A percentile compares a stretch with the other conserved stretches of the same genome.
These are phyloP conservation scores for Coregonus ussuriensis DNA, from an alignment of 2,797 vertebrate species.

Conservation along the genomic window DNA sequence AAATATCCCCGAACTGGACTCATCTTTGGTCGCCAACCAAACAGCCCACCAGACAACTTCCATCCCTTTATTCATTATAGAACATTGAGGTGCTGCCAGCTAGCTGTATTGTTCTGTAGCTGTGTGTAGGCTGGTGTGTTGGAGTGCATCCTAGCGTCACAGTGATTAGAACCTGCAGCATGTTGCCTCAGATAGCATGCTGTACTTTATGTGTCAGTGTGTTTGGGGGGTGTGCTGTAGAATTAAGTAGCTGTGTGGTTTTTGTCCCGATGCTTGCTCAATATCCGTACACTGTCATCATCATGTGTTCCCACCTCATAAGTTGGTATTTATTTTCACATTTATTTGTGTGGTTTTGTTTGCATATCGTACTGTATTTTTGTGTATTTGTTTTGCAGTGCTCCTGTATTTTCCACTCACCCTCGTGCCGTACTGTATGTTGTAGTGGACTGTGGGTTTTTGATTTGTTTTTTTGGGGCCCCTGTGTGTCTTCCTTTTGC, in stretches of 20 bases:
- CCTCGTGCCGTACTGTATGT: background rate
- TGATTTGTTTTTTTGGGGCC: slow-evolving; percentile 11
- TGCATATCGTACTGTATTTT: too few relatives aligned
- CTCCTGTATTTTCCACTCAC: background rate
- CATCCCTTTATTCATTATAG: background rate
- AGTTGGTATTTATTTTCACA: background rate
- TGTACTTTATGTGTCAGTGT: background rate
- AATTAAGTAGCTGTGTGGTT: background rate
- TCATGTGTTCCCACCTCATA: background rate
- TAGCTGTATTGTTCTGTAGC: background rate
- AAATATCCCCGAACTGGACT: background rate
- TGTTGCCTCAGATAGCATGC: background rate
- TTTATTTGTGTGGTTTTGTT: slow-evolving; percentile 17
- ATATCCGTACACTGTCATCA: background rate
- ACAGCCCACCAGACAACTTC: background rate
- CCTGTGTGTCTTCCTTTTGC: background rate
- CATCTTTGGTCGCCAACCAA: background rate
- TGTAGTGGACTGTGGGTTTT: slow-evolving; percentile 18
- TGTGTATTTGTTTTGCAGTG: slow-evolving; percentile 8
- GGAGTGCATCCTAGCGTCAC: background rate
- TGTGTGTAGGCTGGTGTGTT: background rate
- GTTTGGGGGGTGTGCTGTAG: background rate
- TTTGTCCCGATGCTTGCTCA: background rate
- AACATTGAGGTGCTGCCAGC: background rate
- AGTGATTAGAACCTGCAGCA: background rate